Conservation (phyloP, 2,113 vertebrate genomes). For the Planiliza haematocheilus region DNA sequence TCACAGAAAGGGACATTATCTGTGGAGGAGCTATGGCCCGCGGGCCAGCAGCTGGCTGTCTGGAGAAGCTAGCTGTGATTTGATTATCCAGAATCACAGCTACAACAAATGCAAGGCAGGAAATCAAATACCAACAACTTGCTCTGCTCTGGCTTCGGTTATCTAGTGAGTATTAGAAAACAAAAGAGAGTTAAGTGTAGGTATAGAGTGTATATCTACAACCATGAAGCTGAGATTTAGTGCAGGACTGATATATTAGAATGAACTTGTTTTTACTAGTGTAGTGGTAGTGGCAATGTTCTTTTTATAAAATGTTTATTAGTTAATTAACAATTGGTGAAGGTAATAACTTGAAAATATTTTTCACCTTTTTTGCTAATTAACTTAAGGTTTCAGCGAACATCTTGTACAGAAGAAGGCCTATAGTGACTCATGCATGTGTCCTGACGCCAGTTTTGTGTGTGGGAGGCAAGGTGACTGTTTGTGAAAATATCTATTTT, state of each 20-base stretch:
- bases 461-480: neutral
- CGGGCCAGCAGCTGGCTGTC: conserved; percentile 41
- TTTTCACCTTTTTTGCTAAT: too few species aligned
- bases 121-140: conserved; percentile 35
- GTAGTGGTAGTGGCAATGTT: too few species aligned
- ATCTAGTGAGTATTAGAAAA: neutral
- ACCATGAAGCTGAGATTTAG: too few species aligned
- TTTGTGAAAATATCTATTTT: neutral
- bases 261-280: too few species aligned
- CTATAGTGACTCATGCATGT: too few species aligned
- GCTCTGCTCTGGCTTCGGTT: conserved; percentile 7
- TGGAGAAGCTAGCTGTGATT: conserved; percentile 54
- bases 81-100: conserved; percentile 47
- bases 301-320: too few species aligned
- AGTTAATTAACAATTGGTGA: too few species aligned
- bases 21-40: conserved; percentile 40
- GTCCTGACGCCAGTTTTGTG: neutral
- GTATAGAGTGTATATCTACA: neutral
- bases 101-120: conserved; percentile 52
- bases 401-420: too few species aligned
- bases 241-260: too few species aligned
- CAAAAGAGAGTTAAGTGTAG: neutral
- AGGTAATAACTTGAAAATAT: too few species aligned
- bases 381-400: too few species aligned
- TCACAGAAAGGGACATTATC: conserved; percentile 69